A percentile compares a stretch with the other conserved stretches of the same genome.
These are phyloP conservation scores for Montipora foliosa DNA, from an alignment of 64 coral and sea anemone genomes.

Conservation along the genomic window DNA sequence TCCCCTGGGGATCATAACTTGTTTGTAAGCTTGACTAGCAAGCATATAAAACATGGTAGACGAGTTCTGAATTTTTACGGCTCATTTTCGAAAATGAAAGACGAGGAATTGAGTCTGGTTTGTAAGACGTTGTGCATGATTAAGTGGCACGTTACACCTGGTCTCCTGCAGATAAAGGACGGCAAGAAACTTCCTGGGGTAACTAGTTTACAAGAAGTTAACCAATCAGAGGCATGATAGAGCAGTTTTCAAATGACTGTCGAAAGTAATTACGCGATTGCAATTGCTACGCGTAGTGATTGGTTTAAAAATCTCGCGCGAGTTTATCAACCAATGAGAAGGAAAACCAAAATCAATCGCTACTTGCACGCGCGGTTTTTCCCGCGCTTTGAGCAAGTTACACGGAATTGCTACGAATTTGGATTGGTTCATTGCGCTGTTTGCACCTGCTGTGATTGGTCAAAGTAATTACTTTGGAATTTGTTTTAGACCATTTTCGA, in stretches of 20 bases:
- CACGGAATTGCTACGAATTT: too few species aligned
- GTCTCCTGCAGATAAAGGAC: conserved; percentile 83
- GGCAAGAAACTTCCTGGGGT: conserved; percentile 70
- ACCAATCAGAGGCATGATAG: conserved; percentile 34
- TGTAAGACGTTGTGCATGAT: conserved; percentile 90
- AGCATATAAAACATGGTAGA: conserved; percentile 81
- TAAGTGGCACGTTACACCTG: conserved; percentile 96
- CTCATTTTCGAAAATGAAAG: conserved; percentile 81
- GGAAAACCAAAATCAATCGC: too few species aligned
- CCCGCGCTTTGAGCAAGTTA: too few species aligned
- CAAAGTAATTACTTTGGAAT: too few species aligned
- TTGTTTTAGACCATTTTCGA: too few species aligned
- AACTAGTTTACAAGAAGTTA: conserved; percentile 72
- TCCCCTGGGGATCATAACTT: conserved; percentile 93
- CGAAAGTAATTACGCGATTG: too few species aligned
- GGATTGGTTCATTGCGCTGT: too few species aligned
- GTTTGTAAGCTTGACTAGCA: conserved; percentile 86
- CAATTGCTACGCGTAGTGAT: too few species aligned
- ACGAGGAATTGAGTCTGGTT: conserved; percentile 86
- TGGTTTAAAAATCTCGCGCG: too few species aligned
- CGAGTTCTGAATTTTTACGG: conserved; percentile 93
- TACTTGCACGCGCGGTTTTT: too few species aligned
- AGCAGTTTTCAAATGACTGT: not conserved
- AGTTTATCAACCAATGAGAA: too few species aligned
- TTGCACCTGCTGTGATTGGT: too few species aligned